Conservation (phyloP, 1,140 invertebrate genomes). For the Condylostylus longicornis region DNA sequence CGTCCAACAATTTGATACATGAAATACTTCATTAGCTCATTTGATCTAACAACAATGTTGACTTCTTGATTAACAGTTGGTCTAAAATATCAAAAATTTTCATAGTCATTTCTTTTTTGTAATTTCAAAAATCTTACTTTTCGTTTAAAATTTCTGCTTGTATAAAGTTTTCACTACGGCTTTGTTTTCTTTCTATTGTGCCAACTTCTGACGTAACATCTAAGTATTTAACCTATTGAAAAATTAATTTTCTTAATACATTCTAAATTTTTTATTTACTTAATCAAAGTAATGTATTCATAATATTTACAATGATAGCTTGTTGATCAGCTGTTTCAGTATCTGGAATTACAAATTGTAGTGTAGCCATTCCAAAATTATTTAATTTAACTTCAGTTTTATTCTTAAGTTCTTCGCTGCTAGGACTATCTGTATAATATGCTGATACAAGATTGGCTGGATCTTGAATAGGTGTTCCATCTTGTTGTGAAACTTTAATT, state of each 20-base stretch:
- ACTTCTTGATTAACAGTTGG: slow-evolving; percentile 60
- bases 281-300: neutral
- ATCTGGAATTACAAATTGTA: neutral
- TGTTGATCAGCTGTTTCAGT: neutral
- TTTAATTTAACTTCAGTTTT: slow-evolving; percentile 42
- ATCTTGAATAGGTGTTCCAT: slow-evolving; percentile 48
- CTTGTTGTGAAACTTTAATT: slow-evolving; percentile 55
- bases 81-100: slow-evolving; percentile 14
- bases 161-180: slow-evolving; percentile 57
- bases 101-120: neutral
- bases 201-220: slow-evolving; percentile 49
- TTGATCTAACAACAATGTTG: slow-evolving; percentile 67
- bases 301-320: neutral
- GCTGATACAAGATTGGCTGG: slow-evolving; percentile 40
- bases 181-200: slow-evolving; percentile 56
- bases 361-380: neutral
- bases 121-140: slow-evolving; percentile 20
- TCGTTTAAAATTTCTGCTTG: slow-evolving; percentile 55
- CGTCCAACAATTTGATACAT: slow-evolving; percentile 74
- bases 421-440: slow-evolving; percentile 50
- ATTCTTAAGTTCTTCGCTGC: slow-evolving; percentile 39
- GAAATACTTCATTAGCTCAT: slow-evolving; percentile 58
- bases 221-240: slow-evolving; percentile 54
- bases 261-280: no score
- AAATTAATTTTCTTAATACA: no score